Evolutionary conservation across 2,797 vertebrate species (phyloP).

Genomic region (Nyctalus aviator): DNA sequence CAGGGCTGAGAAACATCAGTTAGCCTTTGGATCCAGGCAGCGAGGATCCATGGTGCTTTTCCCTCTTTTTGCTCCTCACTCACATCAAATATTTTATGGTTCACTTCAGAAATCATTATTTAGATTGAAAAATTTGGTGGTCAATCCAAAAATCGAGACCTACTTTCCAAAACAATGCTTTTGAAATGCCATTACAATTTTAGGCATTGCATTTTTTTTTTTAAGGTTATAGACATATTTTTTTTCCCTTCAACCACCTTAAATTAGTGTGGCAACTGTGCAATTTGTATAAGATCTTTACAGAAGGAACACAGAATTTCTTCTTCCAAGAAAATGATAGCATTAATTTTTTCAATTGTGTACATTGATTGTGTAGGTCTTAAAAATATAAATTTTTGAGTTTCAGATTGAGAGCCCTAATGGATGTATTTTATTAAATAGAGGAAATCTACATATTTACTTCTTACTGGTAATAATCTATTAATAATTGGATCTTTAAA

Average conservation of each 20-base stretch:
- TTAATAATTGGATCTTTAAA: conserved; percentile 74
- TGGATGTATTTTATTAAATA: conserved; percentile 48
- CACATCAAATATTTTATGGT: background rate
- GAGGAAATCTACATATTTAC: conserved; percentile 50
- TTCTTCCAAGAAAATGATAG: conserved; percentile 57
- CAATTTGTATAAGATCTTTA: conserved; percentile 52
- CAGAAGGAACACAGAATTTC: background rate
- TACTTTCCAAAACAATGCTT: conserved; percentile 51
- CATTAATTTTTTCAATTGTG: conserved; percentile 36
- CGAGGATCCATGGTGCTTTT: background rate
- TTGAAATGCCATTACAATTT: conserved; percentile 57
- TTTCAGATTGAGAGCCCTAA: conserved; percentile 63
- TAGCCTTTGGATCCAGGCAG: background rate
- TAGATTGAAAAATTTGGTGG: conserved; percentile 20
- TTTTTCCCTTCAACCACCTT: conserved; percentile 29
- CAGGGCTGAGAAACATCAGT: background rate
- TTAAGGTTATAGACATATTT: conserved; percentile 32
- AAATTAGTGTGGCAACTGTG: conserved; percentile 49
- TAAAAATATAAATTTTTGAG: conserved; percentile 48
- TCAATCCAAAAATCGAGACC: conserved; percentile 32
- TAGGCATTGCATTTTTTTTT: conserved; percentile 26
- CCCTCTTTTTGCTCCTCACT: background rate
- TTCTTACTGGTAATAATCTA: conserved; percentile 65
- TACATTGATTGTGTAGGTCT: conserved; percentile 56
- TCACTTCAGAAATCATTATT: conserved; percentile 29